Percentiles rank a stretch among this genome's conserved stretches.
phyloP scores from a whole-genome alignment of 2,888 invertebrate genomes.

The Erebia palarica region DNA sequence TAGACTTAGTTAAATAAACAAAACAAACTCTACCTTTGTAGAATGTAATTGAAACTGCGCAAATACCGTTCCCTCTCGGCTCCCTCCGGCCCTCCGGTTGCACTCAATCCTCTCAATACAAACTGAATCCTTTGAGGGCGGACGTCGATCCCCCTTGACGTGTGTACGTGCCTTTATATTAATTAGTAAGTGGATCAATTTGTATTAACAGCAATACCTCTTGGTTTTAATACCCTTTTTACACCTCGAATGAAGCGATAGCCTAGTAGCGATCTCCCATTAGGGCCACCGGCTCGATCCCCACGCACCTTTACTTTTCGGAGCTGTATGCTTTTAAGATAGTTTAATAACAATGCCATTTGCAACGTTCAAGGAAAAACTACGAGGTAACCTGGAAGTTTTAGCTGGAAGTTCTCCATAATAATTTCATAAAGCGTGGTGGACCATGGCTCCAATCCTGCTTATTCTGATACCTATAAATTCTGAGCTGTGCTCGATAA shows the following conservation, averaged over 20 bases:
- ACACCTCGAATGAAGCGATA: neutral
- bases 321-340: no score
- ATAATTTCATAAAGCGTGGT: no score
- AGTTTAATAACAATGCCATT: no score
- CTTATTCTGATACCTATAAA: no score
- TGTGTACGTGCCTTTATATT: conserved; percentile 27
- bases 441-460: no score
- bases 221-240: neutral
- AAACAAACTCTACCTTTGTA: conserved; percentile 26
- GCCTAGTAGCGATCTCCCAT: no score
- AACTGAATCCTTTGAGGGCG: conserved; percentile 36
- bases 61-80: conserved; percentile 17
- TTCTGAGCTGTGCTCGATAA: no score
- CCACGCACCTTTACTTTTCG: no score
- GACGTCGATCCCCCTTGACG: conserved; percentile 35
- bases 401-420: no score
- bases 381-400: no score
- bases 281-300: no score
- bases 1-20: conserved; percentile 5
- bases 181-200: conserved; percentile 26
- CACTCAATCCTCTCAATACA: conserved; percentile 25
- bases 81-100: conserved; percentile 1
- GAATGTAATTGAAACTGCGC: conserved; percentile 34
- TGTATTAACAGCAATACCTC: neutral
- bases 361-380: no score